Evolutionary conservation across 2,113 vertebrate species (phyloP).

Genomic region (Gasterosteus nipponicus): DNA sequence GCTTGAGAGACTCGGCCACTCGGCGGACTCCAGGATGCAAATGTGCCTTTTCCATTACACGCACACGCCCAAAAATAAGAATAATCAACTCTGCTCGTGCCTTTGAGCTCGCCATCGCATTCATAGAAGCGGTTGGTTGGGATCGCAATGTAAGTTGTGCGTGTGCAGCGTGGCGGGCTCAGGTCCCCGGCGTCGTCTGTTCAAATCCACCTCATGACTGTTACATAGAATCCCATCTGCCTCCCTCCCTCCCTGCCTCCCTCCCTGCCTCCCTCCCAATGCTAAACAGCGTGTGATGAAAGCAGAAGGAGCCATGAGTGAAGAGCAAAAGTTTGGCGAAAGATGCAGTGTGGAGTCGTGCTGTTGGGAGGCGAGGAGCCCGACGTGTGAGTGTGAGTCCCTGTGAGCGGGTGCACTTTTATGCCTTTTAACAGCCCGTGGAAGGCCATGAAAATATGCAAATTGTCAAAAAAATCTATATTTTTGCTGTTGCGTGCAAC

Average conservation of each 20-base stretch:
- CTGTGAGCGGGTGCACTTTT: not conserved
- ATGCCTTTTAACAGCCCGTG: not conserved
- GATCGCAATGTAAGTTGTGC: not conserved
- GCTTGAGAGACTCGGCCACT: slow-evolving; percentile 36
- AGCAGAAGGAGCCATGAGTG: not conserved
- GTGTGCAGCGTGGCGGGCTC: slow-evolving; percentile 33
- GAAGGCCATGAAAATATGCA: not conserved
- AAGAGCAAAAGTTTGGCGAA: slow-evolving; percentile 10
- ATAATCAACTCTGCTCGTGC: not conserved
- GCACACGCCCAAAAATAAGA: not conserved
- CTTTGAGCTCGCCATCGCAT: not conserved
- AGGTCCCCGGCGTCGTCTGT: slow-evolving; percentile 39
- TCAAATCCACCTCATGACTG: slow-evolving; percentile 40
- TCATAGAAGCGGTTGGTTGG: not conserved
- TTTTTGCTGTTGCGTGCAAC: not conserved
- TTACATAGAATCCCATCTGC: slow-evolving; percentile 46
- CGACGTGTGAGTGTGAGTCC: not conserved
- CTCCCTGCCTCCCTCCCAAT: not conserved
- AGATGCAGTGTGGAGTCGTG: not conserved
- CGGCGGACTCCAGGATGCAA: slow-evolving; percentile 24
- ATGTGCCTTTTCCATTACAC: slow-evolving; percentile 13
- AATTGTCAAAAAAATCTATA: not conserved
- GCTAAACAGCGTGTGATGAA: slow-evolving; percentile 5
- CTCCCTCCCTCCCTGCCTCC: not conserved
- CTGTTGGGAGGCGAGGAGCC: not conserved